These are phyloP conservation scores for Disparrhopalites patrizii DNA, from an alignment of 2,888 invertebrate genomes.

Conservation along the genomic window DNA sequence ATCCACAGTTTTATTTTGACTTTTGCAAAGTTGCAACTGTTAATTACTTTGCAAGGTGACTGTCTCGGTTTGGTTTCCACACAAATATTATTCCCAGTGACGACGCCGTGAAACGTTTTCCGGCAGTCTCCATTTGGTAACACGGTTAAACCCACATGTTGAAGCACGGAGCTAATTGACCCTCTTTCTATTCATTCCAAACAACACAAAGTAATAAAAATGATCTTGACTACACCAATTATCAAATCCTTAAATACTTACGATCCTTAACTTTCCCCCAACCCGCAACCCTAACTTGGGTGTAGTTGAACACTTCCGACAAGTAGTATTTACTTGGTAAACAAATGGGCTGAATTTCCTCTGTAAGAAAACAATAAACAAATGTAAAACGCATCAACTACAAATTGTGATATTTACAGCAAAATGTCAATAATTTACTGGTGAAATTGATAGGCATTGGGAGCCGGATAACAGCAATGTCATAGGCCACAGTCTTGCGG, in stretches of 20 bases:
- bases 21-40: too few species aligned
- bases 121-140: slow-evolving; percentile 42
- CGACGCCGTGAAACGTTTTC: slow-evolving; percentile 39
- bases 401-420: not conserved
- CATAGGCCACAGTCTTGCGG: slow-evolving; percentile 43
- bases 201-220: too few species aligned
- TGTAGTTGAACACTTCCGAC: slow-evolving; percentile 33
- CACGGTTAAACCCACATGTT: slow-evolving; percentile 42
- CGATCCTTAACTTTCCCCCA: slow-evolving; percentile 47
- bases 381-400: not conserved
- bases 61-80: slow-evolving; percentile 39
- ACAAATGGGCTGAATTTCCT: slow-evolving; percentile 42
- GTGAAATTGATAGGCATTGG: slow-evolving; percentile 39
- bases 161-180: slow-evolving; percentile 38
- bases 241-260: slow-evolving; percentile 21
- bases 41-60: slow-evolving; percentile 45
- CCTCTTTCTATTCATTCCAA: too few species aligned
- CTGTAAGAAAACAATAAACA: slow-evolving; percentile 16
- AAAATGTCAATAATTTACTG: slow-evolving; percentile 27
- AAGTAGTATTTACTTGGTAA: slow-evolving; percentile 42
- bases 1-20: too few species aligned
- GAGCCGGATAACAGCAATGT: slow-evolving; percentile 43
- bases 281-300: slow-evolving; percentile 42
- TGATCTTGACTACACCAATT: not conserved
- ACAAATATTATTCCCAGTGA: slow-evolving; percentile 46